Conservation (phyloP, 1,140 invertebrate species). For the Meloidogyne floridensis region DNA sequence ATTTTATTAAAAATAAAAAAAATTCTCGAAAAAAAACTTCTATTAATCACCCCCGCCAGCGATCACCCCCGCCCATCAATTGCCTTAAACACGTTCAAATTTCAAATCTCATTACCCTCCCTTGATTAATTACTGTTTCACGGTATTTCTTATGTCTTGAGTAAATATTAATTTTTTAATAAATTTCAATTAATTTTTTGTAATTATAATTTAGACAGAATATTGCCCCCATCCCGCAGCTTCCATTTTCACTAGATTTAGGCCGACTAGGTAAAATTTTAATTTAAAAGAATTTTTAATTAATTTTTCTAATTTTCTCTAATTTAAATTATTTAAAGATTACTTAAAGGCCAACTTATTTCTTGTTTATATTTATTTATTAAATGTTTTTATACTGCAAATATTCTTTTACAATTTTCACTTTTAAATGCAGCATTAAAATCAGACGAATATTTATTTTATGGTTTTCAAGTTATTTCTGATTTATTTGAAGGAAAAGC, state of each 20-base stretch:
- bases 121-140: no score
- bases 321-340: slow-evolving; percentile 26
- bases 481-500: slow-evolving; percentile 66
- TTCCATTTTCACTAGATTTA: slow-evolving; percentile 44
- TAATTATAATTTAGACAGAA: slow-evolving; percentile 12
- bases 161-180: no score
- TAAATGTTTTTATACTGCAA: slow-evolving; percentile 71
- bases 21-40: no score
- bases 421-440: slow-evolving; percentile 90
- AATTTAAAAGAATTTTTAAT: not conserved
- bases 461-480: slow-evolving; percentile 81
- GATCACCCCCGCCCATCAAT: no score
- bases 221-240: slow-evolving; percentile 45
- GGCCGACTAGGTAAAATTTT: slow-evolving; percentile 47
- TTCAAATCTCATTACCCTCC: no score
- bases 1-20: no score
- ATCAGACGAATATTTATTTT: slow-evolving; percentile 84
- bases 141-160: no score
- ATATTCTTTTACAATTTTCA: slow-evolving; percentile 95
- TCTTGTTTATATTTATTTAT: slow-evolving; percentile 69
- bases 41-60: no score
- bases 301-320: not conserved
- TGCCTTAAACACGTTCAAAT: no score
- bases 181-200: no score
- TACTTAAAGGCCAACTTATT: slow-evolving; percentile 69